Percentiles rank a stretch among this genome's conserved stretches.
These are phyloP conservation scores for Camponotus floridanus DNA, from an alignment of 1,140 invertebrate species.

Conservation along the genomic window DNA sequence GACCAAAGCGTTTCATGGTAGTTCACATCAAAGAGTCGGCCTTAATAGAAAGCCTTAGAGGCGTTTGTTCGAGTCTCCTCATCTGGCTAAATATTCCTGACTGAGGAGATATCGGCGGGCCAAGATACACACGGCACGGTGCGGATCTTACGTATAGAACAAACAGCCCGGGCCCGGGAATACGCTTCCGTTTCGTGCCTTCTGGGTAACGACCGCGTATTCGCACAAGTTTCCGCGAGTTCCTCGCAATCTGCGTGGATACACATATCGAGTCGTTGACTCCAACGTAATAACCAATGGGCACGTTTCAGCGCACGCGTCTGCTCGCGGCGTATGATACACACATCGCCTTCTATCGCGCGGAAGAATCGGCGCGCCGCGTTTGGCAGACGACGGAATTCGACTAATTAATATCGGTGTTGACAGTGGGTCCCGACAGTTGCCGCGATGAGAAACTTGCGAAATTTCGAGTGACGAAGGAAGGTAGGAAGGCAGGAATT, in stretches of 20 bases:
- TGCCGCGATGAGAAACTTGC: conserved; percentile 62
- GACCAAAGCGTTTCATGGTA: conserved; percentile 83
- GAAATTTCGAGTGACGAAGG: conserved; percentile 55
- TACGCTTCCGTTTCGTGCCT: conserved; percentile 74
- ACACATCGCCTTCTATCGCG: conserved; percentile 26
- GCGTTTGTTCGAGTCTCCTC: conserved; percentile 86
- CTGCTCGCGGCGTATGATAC: conserved; percentile 51
- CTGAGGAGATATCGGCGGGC: conserved; percentile 83
- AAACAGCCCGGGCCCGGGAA: conserved; percentile 79
- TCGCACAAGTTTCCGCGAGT: conserved; percentile 76
- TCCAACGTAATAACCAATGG: conserved; percentile 74
- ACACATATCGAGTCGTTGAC: conserved; percentile 73
- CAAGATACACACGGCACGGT: conserved; percentile 83
- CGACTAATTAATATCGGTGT: conserved; percentile 77
- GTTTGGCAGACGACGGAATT: conserved; percentile 61
- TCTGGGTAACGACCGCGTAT: conserved; percentile 73
- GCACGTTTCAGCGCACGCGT: conserved; percentile 42
- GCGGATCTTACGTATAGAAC: conserved; percentile 84
- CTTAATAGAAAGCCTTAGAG: conserved; percentile 87
- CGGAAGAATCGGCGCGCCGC: conserved; percentile 64
- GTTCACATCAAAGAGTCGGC: conserved; percentile 86
- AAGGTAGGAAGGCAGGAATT: conserved; percentile 36
- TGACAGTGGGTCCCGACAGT: conserved; percentile 67
- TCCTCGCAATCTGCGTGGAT: conserved; percentile 74
- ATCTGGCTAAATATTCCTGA: conserved; percentile 86